Evolutionary conservation across 2,797 vertebrate species (phyloP), one percentile per base, ranked within the genome.

Genomic region (Periophthalmus magnuspinnatus): DNA sequence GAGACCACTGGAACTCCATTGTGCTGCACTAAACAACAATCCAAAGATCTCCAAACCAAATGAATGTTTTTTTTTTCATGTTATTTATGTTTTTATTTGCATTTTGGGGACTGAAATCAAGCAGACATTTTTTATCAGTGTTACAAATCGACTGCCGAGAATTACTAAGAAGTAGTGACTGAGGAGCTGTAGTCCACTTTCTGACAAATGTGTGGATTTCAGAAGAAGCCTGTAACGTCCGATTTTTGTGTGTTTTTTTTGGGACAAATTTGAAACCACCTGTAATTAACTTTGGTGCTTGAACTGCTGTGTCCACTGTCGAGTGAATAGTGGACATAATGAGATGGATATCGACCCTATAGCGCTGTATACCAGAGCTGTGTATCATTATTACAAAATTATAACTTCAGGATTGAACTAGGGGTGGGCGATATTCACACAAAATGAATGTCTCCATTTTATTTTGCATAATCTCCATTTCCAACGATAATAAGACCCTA

Each of bases 1-100:
- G 84, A 89, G 87, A 93, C 93, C 92, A 94, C 93, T 94, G 93
- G 91, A 93, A 88, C 91, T 93, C 91, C 89, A 89, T 87, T 90
- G 88, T 90, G 90, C 91, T 92, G 92, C 91, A 92, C 91, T 93
- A 92, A 84, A 89, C 63, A 76, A 69, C 75, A 81, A 88, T 79
- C 83, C 81, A 82, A 88, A 91, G 78, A 87, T 88, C 90, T 93
- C 84, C 86, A 90, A 90, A 79, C 91, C 91, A 92, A 92, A 94
- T 94, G 93, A 94, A 94, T 95, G 93, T 94, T 90, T 80, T 67
- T 66, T 66, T 76, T 75, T 54, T 48, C 22, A 36, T 48, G 78
- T 75, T 67, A 88, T 83, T 81, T 90, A 81, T 91, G 67, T 76
- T 66, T 85, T 83, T 80, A 75, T 74, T 62, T 78, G 75, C 76